Evolutionary conservation across 2,888 invertebrate genomes (phyloP), one percentile per base, ranked within the genome.

Genomic region (Sarcophaga rosellei): DNA sequence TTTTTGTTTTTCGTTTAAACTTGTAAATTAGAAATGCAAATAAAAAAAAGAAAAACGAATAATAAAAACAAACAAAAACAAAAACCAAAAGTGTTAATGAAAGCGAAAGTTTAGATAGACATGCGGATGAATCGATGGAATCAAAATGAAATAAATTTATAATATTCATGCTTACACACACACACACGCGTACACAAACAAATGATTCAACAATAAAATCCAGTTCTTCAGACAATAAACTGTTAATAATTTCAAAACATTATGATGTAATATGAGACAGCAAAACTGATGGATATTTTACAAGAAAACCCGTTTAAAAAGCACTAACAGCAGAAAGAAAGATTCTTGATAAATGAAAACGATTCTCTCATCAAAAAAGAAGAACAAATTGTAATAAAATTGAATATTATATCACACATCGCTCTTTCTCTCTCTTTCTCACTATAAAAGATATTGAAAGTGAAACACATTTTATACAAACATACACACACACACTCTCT

Each of bases 21-120:
- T 23, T 47, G 35, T 59, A 44, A 77, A 86, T 69, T 70, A 70
- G 63, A 78, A 72, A 84, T 70, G 65, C 83, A 78, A 80, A 81
- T 63, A 65, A n/a, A 62, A 62, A 53, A 45, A 47, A 15, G 2
- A 45, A 47, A 17, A 53, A 53, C 12, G 17, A 17, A 5, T 4
- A 53, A 53, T 17, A 57, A 23, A 23, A 59, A 57, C n/a, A 53
- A 53, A 53, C 5, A 17, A 53, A 53, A 53, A 53, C 2, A 6
- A 77, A 77, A 76, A 76, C 2, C 11, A 77, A 77, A 76, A 76
- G 57, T 44, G 25, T 68, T 44, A 81, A 78, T 66, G 69, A 86
- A 86, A 86, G 84, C 86, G 86, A 86, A 86, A 86, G 86, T 80
- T 80, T 59, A 47, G 1, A 15, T 23, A 57, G 25, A 12, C 20